These are phyloP conservation scores for Furnarius figulus DNA, from an alignment of 2,113 vertebrate genomes.

Conservation along the genomic window DNA sequence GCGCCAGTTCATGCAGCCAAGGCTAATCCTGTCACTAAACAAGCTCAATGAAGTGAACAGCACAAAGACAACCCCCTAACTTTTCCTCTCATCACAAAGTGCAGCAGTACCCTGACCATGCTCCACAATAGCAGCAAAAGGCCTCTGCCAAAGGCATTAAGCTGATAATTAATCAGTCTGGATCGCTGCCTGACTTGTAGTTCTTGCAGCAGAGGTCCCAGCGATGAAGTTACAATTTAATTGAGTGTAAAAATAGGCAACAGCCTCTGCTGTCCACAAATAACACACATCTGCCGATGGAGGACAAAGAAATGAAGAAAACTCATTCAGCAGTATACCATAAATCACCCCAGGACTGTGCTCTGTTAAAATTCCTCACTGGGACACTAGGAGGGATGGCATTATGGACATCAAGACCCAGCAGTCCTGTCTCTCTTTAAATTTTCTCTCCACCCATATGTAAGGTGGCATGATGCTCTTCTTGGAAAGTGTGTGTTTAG, in stretches of 20 bases:
- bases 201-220: slow-evolving; percentile 6
- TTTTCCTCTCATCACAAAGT: neutral
- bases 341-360: neutral
- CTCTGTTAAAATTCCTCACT: neutral
- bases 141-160: slow-evolving; percentile 10
- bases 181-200: neutral
- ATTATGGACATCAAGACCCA: neutral
- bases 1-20: neutral
- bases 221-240: slow-evolving; percentile 52
- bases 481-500: slow-evolving; percentile 56
- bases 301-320: slow-evolving; percentile 31
- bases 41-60: neutral
- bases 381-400: neutral
- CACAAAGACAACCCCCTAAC: neutral
- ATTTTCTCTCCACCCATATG: slow-evolving; percentile 24
- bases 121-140: neutral
- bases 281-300: slow-evolving; percentile 11
- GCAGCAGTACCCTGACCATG: neutral
- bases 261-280: slow-evolving; percentile 36
- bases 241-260: slow-evolving; percentile 57
- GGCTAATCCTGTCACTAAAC: neutral
- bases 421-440: neutral
- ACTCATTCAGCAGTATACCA: neutral
- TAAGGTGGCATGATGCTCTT: slow-evolving; percentile 59
- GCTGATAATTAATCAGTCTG: slow-evolving; percentile 58